Percentiles rank a stretch among this genome's conserved stretches.
These are phyloP conservation scores for Oeneis ivallda DNA, from an alignment of 2,888 invertebrate genomes.

Conservation along the genomic window DNA sequence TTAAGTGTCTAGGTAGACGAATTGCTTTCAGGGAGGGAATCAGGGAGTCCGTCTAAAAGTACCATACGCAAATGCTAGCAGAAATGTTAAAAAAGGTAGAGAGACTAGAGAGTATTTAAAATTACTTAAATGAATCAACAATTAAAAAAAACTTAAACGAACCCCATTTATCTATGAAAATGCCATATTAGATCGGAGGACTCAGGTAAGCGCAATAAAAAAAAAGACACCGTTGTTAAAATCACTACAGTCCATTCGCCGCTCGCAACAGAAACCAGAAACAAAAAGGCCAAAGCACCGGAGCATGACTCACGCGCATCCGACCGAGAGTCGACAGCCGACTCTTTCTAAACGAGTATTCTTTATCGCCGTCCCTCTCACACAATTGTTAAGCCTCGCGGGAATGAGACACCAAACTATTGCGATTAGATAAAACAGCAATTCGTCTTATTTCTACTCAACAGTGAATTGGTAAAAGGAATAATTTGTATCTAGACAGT, in stretches of 20 bases:
- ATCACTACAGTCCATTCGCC: conserved; percentile 27
- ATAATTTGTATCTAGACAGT: not conserved
- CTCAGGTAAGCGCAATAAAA: conserved; percentile 7
- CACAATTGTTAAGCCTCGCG: conserved; percentile 35
- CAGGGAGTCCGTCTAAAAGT: too few relatives aligned
- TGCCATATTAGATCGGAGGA: not conserved
- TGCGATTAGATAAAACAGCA: conserved; percentile 38
- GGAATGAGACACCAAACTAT: conserved; percentile 36
- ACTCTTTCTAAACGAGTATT: conserved; percentile 64
- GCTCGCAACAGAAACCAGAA: conserved; percentile 32
- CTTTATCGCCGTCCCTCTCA: conserved; percentile 45
- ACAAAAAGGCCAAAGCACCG: conserved; percentile 55
- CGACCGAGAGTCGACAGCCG: conserved; percentile 51
- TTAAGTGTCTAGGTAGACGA: too few relatives aligned
- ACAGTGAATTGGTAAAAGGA: not conserved
- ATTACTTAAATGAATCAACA: conserved; percentile 9
- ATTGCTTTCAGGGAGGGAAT: too few relatives aligned
- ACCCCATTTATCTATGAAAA: not conserved
- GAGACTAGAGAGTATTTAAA: not conserved
- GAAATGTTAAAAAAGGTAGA: too few relatives aligned
- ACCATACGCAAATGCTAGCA: too few relatives aligned
- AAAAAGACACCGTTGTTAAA: conserved; percentile 11
- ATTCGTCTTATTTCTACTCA: conserved; percentile 22
- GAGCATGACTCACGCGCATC: conserved; percentile 69
- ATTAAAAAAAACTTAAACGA: conserved; percentile 2